Evolutionary conservation across 2,888 invertebrate species (phyloP), one percentile per base, ranked within the genome.

Genomic region (Epistrophella euchroma): DNA sequence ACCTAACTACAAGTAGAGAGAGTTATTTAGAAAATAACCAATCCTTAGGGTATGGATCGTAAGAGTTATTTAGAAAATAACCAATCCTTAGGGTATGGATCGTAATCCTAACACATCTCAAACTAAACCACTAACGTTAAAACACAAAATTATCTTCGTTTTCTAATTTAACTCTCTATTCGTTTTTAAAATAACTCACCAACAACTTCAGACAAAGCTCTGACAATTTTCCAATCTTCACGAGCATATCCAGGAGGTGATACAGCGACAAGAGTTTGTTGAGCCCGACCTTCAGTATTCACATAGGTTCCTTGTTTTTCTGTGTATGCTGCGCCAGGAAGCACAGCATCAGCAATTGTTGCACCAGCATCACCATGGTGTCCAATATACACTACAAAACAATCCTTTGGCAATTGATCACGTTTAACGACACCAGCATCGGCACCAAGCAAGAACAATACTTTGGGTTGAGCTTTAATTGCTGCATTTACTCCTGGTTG

Each of bases 301-400:
- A 98, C 98, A 92, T 97, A 99, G 0, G 97, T 98, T n/a, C 95
- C 98, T 91, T 97, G 96, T 93, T 99, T 99, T 94, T 99, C 99
- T 0, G 99, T 99, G 93, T 99, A 99, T 0, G 99, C 99, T 7
- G 98, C 98, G 84, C 99, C 98, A 2, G 99, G 98, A 13, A 99
- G 93, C 79, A 99, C 95, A 2, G 97, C 95, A 93, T 99, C 98
- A 45, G 99, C 99, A 88, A 98, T 96, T 50, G 95, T 93, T 1
- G 99, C 99, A 72, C 99, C 99, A 80, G 93, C 94, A 93, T 99
- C 99, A 81, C 99, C 99, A 93, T 99, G 99, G 93, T 98, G 98
- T 0, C 97, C 97, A 93, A 96, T 96, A 90, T 99, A 99, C 88
- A 99, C 96, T 81, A 99, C 95, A 88, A 97, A 96, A 85, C 97